These are phyloP conservation scores for Drosophila algonquin DNA, from an alignment of 2,888 invertebrate genomes.

Conservation along the genomic window DNA sequence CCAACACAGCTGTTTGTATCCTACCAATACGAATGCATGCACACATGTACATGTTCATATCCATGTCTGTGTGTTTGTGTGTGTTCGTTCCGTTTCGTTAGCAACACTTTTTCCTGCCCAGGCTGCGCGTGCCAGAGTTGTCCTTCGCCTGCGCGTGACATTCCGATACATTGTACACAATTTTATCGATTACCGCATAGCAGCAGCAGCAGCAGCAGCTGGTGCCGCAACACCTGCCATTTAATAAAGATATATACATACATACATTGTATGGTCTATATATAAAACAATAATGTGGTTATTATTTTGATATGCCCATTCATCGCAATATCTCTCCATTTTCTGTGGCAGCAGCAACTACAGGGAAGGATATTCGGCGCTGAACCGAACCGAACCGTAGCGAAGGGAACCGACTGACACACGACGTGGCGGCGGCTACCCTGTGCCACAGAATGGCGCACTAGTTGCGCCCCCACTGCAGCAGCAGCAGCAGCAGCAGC, in stretches of 20 bases:
- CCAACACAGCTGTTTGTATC: constrained; percentile 1
- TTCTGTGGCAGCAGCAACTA: background rate
- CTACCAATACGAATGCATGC: background rate
- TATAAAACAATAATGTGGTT: background rate
- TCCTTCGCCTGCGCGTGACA: constrained; percentile 72
- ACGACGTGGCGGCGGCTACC: background rate
- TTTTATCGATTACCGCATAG: constrained; percentile 65
- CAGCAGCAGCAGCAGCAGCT: background rate
- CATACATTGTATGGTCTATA: background rate
- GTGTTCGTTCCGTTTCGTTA: constrained; percentile 19
- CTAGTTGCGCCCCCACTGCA: constrained; percentile 58
- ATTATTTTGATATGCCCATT: background rate
- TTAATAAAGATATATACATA: background rate
- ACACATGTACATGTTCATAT: background rate
- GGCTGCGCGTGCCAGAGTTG: constrained; percentile 57
- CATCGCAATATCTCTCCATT: background rate
- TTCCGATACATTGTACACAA: constrained; percentile 67
- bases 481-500: constrained; percentile 40
- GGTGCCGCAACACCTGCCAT: background rate
- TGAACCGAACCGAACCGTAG: no score
- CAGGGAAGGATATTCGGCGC: background rate
- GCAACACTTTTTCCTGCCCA: constrained; percentile 44
- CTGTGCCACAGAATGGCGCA: constrained; percentile 44
- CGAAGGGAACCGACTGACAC: background rate
- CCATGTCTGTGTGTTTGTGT: constrained; percentile 42